phyloP scores from a whole-genome alignment of 2,797 vertebrate species.

The Fistularia commersonii region DNA sequence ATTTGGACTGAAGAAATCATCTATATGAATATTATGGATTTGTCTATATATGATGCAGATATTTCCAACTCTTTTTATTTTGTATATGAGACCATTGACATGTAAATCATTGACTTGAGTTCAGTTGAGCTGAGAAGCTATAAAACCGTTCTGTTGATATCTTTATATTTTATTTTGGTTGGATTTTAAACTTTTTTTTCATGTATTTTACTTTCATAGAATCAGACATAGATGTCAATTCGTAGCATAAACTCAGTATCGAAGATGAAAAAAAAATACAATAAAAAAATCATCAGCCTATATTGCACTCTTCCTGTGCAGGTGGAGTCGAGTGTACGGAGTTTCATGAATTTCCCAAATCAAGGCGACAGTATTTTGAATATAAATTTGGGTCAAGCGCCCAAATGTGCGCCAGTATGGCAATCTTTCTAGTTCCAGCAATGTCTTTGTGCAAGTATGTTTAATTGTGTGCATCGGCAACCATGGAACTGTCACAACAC shows the following conservation, averaged over 20 bases:
- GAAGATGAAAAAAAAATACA: conserved; percentile 30
- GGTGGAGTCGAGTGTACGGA: conserved; percentile 60
- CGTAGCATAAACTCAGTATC: conserved; percentile 67
- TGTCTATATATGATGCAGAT: conserved; percentile 78
- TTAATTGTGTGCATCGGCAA: conserved; percentile 78
- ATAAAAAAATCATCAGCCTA: conserved; percentile 64
- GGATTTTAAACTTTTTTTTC: conserved; percentile 54
- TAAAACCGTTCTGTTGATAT: conserved; percentile 64
- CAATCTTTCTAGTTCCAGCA: conserved; percentile 74
- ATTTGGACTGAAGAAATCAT: conserved; percentile 77
- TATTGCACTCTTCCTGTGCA: conserved; percentile 64
- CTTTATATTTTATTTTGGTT: conserved; percentile 61
- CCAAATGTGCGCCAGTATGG: conserved; percentile 63
- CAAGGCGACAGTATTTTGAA: conserved; percentile 68
- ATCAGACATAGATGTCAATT: conserved; percentile 72
- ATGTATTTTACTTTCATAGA: conserved; percentile 71
- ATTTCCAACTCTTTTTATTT: conserved; percentile 70
- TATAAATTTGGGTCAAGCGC: conserved; percentile 63
- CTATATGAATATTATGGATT: conserved; percentile 80
- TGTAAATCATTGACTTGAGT: conserved; percentile 69
- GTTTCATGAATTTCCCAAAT: conserved; percentile 70
- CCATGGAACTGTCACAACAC: conserved; percentile 79
- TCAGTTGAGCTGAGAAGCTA: conserved; percentile 70
- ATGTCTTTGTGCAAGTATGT: conserved; percentile 82
- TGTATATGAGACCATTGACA: conserved; percentile 74